phyloP scores from a whole-genome alignment of 2,797 vertebrate species.

The Pseudomugil gertrudae region DNA sequence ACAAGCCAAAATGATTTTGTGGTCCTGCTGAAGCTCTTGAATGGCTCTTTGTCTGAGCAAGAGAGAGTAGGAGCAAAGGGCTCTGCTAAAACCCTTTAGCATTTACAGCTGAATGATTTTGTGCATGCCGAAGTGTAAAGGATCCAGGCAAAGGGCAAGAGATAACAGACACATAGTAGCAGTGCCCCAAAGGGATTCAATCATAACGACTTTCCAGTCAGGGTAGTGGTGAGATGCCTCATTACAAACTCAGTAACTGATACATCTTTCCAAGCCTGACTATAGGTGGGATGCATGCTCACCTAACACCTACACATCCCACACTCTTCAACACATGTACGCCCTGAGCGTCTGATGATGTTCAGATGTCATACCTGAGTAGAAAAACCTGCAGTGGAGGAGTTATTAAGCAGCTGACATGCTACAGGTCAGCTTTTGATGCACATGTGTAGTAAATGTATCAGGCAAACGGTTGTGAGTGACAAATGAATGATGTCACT shows the following conservation, averaged over 20 bases:
- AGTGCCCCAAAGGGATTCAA: slow-evolving; percentile 42
- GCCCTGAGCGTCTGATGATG: slow-evolving; percentile 47
- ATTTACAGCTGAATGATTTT: slow-evolving; percentile 60
- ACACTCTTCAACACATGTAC: slow-evolving; percentile 34
- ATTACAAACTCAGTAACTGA: slow-evolving; percentile 64
- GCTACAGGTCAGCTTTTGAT: slow-evolving; percentile 41
- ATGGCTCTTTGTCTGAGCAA: slow-evolving; percentile 74
- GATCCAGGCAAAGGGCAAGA: slow-evolving; percentile 43
- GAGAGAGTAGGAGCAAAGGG: slow-evolving; percentile 50
- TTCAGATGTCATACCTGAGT: slow-evolving; percentile 43
- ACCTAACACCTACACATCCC: slow-evolving; percentile 53
- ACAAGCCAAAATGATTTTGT: slow-evolving; percentile 76
- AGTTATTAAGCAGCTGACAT: slow-evolving; percentile 55
- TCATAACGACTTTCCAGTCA: slow-evolving; percentile 60
- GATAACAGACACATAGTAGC: slow-evolving; percentile 45
- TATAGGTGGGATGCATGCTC: slow-evolving; percentile 49
- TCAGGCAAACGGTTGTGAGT: slow-evolving; percentile 34
- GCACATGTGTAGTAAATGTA: slow-evolving; percentile 55
- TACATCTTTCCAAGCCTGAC: slow-evolving; percentile 47
- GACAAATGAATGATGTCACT: slow-evolving; percentile 60
- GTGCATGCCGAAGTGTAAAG: slow-evolving; percentile 66
- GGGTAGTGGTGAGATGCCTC: slow-evolving; percentile 51
- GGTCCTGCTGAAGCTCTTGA: slow-evolving; percentile 65
- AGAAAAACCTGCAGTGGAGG: slow-evolving; percentile 25
- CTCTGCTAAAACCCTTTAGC: slow-evolving; percentile 54